Base-by-base conservation (phyloP, 2,797 vertebrate species). In the Catamblyrhynchus diadema region DNA sequence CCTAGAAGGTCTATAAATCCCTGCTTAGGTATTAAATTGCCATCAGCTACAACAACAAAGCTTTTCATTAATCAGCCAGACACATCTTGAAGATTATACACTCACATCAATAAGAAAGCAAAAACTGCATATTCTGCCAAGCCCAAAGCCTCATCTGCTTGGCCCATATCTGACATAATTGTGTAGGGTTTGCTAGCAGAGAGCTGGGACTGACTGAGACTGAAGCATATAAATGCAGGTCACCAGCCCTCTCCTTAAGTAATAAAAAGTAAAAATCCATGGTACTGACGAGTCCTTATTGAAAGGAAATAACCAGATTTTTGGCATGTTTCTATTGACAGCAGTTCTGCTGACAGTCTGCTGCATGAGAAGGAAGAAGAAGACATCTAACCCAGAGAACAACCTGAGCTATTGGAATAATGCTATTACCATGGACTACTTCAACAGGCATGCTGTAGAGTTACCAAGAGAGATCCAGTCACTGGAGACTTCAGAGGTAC, bases 331-430 rank as follows among this genome's bases (percentile, higher is more conserved):
- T 97, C 71, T 96, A 23, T 95, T 96, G 48, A 90, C 95, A 99
- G 99, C 99, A 37, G 99, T 99, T 95, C 96, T 99, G 93, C 96
- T 99, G 98, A 99, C 99, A 3, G 98, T 99, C 93, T 99, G 99
- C 98, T 99, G 99, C 97, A 99, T 99, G 99, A 98, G 98, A 96
- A 99, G 98, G 97, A 99, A 98, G 98, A 99, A 99, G 98, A 99
- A 99, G 98, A 98, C 99, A 2, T 98, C 99, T 62, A 99, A 98
- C 97, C 99, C 99, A 22, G 99, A 99, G 98, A 99, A 98, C 97
- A 99, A 99, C 96, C 98, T 99, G 98, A 99, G 99, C 98, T 99
- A 99, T 95, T 99, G 99, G 99, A 99, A 99, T 98, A 99, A 99
- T 11, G 98, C 99, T 96, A 99, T 99, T 98, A 99, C 99, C 94